Percentiles rank a stretch among this genome's conserved stretches.
Conservation (phyloP, 2,797 vertebrate genomes). For the Diceros bicornis region DNA sequence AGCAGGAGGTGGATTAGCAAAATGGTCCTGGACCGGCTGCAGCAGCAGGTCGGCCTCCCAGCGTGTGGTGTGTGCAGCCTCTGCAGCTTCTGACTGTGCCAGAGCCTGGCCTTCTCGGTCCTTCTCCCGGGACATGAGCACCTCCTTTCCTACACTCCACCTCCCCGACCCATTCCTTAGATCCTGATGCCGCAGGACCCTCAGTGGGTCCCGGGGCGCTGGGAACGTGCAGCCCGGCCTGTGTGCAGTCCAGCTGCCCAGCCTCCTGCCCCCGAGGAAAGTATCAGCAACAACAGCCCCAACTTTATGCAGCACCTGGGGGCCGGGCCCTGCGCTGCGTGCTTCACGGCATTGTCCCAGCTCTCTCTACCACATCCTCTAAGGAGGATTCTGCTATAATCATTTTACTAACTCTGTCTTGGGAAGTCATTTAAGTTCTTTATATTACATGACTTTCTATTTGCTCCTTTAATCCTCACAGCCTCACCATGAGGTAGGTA, state of each 20-base stretch:
- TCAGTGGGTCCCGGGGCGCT: background rate
- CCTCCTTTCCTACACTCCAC: conserved; percentile 4
- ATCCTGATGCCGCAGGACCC: background rate
- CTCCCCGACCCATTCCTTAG: background rate
- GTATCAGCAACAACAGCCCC: rapidly evolving
- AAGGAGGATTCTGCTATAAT: background rate
- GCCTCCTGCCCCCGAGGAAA: background rate
- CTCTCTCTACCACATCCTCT: background rate
- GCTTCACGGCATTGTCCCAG: rapidly evolving
- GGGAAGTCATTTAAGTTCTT: background rate
- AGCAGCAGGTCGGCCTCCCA: conserved; percentile 24
- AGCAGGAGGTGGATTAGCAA: conserved; percentile 73
- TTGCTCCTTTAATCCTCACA: background rate
- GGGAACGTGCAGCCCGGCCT: background rate
- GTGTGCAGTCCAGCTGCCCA: background rate
- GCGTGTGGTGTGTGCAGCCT: background rate
- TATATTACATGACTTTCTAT: background rate
- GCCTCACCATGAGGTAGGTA: background rate
- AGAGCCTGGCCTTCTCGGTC: background rate
- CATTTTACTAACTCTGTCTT: background rate
- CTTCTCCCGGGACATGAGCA: background rate
- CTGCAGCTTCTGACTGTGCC: background rate
- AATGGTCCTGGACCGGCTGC: conserved; percentile 71
- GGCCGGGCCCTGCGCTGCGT: rapidly evolving
- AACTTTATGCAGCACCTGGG: rapidly evolving